These are phyloP conservation scores for Corythornis cristatus DNA, from an alignment of 2,113 vertebrate genomes.

Conservation along the genomic window DNA sequence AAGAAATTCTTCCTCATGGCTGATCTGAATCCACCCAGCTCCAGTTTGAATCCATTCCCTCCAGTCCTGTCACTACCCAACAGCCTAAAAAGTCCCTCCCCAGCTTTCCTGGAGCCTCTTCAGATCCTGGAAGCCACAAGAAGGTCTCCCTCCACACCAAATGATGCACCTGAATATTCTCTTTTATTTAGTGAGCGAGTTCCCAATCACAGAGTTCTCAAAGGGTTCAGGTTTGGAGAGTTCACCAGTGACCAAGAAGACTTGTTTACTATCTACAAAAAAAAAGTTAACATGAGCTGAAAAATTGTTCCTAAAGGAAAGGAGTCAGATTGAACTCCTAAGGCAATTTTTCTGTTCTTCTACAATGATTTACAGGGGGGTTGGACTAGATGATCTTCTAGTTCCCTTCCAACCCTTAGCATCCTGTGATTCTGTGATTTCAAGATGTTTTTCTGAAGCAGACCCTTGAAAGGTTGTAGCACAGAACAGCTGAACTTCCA, in stretches of 20 bases:
- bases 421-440: neutral
- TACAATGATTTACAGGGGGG: neutral
- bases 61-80: too few species aligned
- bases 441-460: neutral
- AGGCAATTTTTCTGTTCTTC: neutral
- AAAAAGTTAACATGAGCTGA: neutral
- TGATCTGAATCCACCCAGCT: too few species aligned
- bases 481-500: neutral
- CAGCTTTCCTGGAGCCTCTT: too few species aligned
- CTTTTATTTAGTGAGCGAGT: accelerated
- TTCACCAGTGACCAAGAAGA: neutral
- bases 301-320: neutral
- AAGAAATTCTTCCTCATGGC: too few species aligned
- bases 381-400: too few species aligned
- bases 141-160: neutral
- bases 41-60: too few species aligned
- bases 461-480: neutral
- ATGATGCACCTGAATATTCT: neutral
- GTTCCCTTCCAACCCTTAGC: too few species aligned
- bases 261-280: neutral
- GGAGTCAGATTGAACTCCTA: neutral
- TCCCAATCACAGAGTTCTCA: neutral
- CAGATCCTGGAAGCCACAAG: too few species aligned
- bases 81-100: too few species aligned
- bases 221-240: neutral